Percentiles rank a stretch among this genome's conserved stretches.
Evolutionary conservation across 2,113 vertebrate species (phyloP).

Genomic region (Narcine bancroftii): DNA sequence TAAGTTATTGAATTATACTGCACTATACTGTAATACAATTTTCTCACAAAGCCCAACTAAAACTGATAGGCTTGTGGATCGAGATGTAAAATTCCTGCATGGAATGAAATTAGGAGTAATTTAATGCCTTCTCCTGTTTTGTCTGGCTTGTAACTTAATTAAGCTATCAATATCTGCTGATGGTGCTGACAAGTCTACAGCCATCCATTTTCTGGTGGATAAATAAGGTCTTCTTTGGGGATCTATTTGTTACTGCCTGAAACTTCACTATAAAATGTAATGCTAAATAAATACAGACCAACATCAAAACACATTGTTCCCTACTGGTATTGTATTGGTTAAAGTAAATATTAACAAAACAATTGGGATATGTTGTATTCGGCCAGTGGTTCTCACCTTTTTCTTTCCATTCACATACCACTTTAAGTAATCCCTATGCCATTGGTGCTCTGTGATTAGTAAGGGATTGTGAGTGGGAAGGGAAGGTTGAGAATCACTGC

Average conservation of each 20-base stretch:
- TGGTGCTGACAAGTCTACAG: constrained; percentile 56
- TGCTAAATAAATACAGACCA: not conserved
- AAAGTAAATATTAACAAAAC: not conserved
- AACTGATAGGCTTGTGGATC: constrained; percentile 62
- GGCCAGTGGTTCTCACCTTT: too few relatives aligned
- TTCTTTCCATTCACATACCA: too few relatives aligned
- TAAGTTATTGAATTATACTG: constrained; percentile 65
- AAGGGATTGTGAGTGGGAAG: too few relatives aligned
- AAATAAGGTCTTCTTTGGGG: not conserved
- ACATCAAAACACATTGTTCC: not conserved
- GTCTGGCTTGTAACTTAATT: constrained; percentile 61
- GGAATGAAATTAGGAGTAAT: constrained; percentile 65
- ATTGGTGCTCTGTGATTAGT: too few relatives aligned
- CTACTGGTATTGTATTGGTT: too few relatives aligned
- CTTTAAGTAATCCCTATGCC: too few relatives aligned
- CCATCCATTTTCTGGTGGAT: constrained; percentile 27
- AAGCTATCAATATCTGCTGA: constrained; percentile 45
- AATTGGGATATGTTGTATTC: not conserved
- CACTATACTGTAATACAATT: constrained; percentile 61
- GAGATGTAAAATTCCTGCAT: constrained; percentile 62
- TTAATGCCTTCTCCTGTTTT: constrained; percentile 60
- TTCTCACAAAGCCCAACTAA: constrained; percentile 61
- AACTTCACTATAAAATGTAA: not conserved
- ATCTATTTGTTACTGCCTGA: not conserved
- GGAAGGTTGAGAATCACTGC: too few relatives aligned